These are phyloP conservation scores for Porites divaricata DNA, from an alignment of 92 coral and sea anemone genomes.

Conservation along the genomic window DNA sequence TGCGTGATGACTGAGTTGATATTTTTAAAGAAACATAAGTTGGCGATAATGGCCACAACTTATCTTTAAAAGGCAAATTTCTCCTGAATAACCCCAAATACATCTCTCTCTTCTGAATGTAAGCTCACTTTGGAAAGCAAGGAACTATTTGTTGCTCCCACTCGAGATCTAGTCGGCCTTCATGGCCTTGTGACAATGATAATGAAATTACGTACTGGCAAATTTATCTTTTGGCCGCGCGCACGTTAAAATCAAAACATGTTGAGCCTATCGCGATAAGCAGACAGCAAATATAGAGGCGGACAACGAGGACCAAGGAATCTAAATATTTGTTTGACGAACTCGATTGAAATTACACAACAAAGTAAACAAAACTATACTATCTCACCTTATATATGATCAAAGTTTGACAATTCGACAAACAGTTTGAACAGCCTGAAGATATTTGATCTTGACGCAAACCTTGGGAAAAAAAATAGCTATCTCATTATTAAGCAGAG, in stretches of 20 bases:
- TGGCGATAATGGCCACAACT: conserved; percentile 29
- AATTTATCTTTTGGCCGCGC: background rate
- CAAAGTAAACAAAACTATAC: conserved; percentile 31
- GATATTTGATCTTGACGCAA: conserved; percentile 7
- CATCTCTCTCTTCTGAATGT: conserved; percentile 21
- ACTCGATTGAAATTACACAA: conserved; percentile 36
- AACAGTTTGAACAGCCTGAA: conserved; percentile 21
- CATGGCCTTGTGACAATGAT: background rate
- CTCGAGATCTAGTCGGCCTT: background rate
- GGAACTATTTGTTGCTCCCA: background rate
- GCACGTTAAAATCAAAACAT: conserved; percentile 3
- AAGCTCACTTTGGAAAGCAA: conserved; percentile 9
- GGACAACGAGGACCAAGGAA: conserved; percentile 6
- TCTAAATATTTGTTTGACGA: conserved; percentile 35
- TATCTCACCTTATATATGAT: conserved; percentile 32
- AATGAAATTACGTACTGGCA: background rate
- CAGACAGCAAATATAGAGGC: conserved; percentile 17
- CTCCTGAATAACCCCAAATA: background rate
- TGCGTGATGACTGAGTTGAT: background rate
- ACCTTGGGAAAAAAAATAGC: conserved; percentile 5
- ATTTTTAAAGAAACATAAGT: conserved; percentile 19
- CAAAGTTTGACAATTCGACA: conserved; percentile 11
- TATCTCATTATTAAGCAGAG: background rate
- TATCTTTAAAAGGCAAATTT: conserved; percentile 5
- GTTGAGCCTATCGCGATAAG: background rate